Evolutionary conservation across 2,797 vertebrate species (phyloP), one percentile per base, ranked within the genome.

Genomic region (Ibycter americanus): DNA sequence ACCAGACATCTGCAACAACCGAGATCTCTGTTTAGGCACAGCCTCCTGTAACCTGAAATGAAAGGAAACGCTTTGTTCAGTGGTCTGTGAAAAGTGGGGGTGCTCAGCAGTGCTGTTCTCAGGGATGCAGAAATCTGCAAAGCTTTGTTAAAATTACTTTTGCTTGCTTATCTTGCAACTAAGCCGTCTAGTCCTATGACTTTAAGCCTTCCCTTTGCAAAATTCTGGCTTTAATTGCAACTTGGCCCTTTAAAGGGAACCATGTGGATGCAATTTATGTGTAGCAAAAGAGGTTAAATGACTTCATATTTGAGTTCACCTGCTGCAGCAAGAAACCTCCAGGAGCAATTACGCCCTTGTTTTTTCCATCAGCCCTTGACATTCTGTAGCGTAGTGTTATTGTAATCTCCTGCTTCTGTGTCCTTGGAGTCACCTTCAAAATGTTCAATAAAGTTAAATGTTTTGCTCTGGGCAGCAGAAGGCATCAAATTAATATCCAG

Each of bases 191-290:
- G 44, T 78, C 20, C 55, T 87, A 6, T 83, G 74, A 58, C 63
- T 93, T 80, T 47, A 83, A 93, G 65, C 46, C 22, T 85, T 49
- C 38, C 56, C 22, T 70, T 81, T 81, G 42, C 58, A 79, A 47
- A 93, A 68, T 81, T 83, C 76, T 83, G 79, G 15, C 58, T 96
- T 91, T 87, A 87, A 83, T 85, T 93, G 87, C 8, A 5, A 10
- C 76, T 85, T 89, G 74, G 34, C 76, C 52, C 36, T 85, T 89
- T 83, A 83, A 85, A 15, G 14, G 85, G 62, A 71, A 84, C 59
- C 96, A 95, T 95, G 74, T 96, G 92, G 96, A 94, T 97, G 86
- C 92, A 95, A 92, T 94, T 96, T 94, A 66, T n/a, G 55, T 85
- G 74, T 88, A 91, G 72, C 90, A 65, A 54, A 96, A 88, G 87